These are phyloP conservation scores for Cherax quadricarinatus DNA, from an alignment of 1,140 invertebrate species.

Conservation along the genomic window DNA sequence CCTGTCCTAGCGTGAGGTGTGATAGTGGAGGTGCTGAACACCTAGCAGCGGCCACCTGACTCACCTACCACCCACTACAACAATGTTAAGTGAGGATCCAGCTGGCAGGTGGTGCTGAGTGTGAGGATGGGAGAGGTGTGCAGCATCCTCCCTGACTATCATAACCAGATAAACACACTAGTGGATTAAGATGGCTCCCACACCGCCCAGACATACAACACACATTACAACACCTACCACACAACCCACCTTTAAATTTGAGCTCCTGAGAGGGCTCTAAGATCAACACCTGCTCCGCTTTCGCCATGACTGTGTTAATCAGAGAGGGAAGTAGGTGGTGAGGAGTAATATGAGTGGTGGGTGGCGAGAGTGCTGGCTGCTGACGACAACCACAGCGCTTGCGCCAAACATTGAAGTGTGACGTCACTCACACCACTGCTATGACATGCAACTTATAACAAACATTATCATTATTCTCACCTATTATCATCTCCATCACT, in stretches of 20 bases:
- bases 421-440: slow-evolving; percentile 60
- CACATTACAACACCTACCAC: slow-evolving; percentile 36
- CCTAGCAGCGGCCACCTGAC: too few species aligned
- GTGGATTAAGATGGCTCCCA: slow-evolving; percentile 70
- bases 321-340: slow-evolving; percentile 15
- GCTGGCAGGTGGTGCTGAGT: too few species aligned
- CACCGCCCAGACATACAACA: slow-evolving; percentile 21
- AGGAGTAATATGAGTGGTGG: slow-evolving; percentile 17
- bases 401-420: slow-evolving; percentile 63
- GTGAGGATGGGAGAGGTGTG: too few species aligned
- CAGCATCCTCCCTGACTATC: too few species aligned
- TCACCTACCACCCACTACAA: too few species aligned
- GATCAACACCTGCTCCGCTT: slow-evolving; percentile 77
- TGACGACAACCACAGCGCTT: slow-evolving; percentile 58
- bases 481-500: too few species aligned
- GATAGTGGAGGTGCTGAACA: too few species aligned
- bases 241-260: slow-evolving; percentile 77
- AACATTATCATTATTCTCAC: neutral
- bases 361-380: slow-evolving; percentile 29
- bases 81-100: too few species aligned
- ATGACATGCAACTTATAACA: slow-evolving; percentile 19
- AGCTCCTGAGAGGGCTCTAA: slow-evolving; percentile 77
- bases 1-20: too few species aligned
- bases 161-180: slow-evolving; percentile 49
- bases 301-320: slow-evolving; percentile 74